Conservation (phyloP, 2,113 vertebrate genomes). For the Taurulus bubalis region DNA sequence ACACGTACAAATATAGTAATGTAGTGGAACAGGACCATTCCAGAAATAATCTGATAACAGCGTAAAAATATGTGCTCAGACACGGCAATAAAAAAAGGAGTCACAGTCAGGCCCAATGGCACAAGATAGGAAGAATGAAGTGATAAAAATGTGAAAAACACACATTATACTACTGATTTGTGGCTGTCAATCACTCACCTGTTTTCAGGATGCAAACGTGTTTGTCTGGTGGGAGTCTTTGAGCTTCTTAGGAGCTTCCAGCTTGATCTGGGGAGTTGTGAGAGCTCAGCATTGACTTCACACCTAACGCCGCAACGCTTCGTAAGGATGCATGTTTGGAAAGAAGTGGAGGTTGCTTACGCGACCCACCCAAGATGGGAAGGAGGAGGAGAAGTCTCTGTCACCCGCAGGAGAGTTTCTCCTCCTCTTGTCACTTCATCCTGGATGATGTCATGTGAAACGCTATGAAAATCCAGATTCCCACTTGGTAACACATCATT, state of each 20-base stretch:
- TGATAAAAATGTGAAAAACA: not conserved
- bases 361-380: slow-evolving; percentile 65
- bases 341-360: slow-evolving; percentile 51
- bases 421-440: slow-evolving; percentile 14
- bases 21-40: slow-evolving; percentile 23
- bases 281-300: slow-evolving; percentile 37
- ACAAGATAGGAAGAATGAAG: slow-evolving; percentile 3
- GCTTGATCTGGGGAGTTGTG: not conserved
- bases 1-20: slow-evolving; percentile 82
- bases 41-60: slow-evolving; percentile 62
- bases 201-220: slow-evolving; percentile 27
- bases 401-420: slow-evolving; percentile 17
- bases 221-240: not conserved
- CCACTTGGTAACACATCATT: not conserved
- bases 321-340: slow-evolving; percentile 56
- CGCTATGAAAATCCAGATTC: not conserved
- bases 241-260: slow-evolving; percentile 1
- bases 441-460: slow-evolving; percentile 36
- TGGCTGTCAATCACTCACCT: slow-evolving; percentile 65
- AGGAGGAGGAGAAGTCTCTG: slow-evolving; percentile 34
- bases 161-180: not conserved
- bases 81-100: not conserved
- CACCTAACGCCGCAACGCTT: slow-evolving; percentile 34
- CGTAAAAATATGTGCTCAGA: slow-evolving; percentile 50
- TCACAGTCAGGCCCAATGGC: not conserved